A percentile compares a stretch with the other conserved stretches of the same genome.
Evolutionary conservation across 2,797 vertebrate species (phyloP).

Genomic region (Xerus rutilus): DNA sequence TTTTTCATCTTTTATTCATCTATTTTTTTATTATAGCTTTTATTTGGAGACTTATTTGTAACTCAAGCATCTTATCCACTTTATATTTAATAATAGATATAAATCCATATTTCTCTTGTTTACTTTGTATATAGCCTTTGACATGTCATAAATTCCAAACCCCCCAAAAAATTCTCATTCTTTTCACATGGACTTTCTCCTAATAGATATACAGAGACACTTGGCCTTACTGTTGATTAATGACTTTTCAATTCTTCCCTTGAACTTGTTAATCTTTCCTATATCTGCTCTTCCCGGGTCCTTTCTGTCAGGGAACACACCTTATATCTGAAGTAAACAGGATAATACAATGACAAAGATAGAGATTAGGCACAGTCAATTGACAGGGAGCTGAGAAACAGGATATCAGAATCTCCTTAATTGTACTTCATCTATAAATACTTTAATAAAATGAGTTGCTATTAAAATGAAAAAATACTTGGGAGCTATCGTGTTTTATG

Average conservation of each 20-base stretch:
- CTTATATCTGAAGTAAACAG: conserved; percentile 28
- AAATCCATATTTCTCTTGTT: background rate
- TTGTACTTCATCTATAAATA: background rate
- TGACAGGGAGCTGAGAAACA: background rate
- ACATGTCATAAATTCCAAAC: background rate
- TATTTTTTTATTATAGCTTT: background rate
- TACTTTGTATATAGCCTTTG: background rate
- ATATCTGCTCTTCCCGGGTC: background rate
- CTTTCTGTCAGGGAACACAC: background rate
- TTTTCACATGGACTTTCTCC: background rate
- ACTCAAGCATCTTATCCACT: background rate
- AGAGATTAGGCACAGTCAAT: background rate
- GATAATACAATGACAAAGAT: background rate
- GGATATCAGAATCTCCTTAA: background rate
- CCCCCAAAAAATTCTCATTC: background rate
- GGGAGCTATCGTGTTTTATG: background rate
- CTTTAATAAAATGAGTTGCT: background rate
- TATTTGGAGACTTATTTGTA: background rate
- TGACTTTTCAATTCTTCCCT: conserved; percentile 26
- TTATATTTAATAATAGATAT: background rate
- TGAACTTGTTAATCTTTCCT: conserved; percentile 54
- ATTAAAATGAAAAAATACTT: background rate
- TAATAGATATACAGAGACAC: background rate
- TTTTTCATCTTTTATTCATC: background rate
- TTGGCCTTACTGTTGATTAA: conserved; percentile 31